Evolutionary conservation across 2,797 vertebrate genomes (phyloP).

Genomic region (Acipenser transmontanus): DNA sequence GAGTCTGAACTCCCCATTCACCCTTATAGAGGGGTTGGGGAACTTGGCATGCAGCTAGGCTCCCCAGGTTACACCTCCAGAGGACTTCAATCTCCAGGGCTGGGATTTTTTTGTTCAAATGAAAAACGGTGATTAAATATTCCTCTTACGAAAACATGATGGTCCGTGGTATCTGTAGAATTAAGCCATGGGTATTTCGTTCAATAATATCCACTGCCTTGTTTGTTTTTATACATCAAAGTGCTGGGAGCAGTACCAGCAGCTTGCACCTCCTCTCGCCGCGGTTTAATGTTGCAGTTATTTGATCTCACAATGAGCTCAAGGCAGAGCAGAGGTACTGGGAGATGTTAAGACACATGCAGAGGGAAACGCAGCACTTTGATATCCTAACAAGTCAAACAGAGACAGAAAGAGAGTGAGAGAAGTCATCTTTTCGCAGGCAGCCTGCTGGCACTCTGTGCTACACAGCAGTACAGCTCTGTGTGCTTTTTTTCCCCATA

Average conservation of each 20-base stretch:
- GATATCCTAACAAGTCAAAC: background rate
- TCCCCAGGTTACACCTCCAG: too few species aligned
- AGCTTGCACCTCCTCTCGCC: background rate
- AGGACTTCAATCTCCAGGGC: too few species aligned
- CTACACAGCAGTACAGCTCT: background rate
- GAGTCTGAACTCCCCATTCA: too few species aligned
- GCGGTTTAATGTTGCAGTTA: background rate
- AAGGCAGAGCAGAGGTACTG: slow-evolving; percentile 8
- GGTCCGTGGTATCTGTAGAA: background rate
- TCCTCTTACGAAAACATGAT: too few species aligned
- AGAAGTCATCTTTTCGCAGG: background rate
- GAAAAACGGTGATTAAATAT: too few species aligned
- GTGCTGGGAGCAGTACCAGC: slow-evolving; percentile 3
- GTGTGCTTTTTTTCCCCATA: too few species aligned
- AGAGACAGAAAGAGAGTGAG: background rate
- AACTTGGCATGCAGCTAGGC: too few species aligned
- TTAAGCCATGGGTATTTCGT: background rate
- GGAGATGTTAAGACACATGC: background rate
- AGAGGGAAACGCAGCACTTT: background rate
- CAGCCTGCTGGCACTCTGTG: background rate
- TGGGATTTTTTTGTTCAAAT: too few species aligned
- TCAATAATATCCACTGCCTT: slow-evolving; percentile 1
- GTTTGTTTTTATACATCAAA: slow-evolving; percentile 9
- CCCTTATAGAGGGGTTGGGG: too few species aligned
- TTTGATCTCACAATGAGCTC: background rate